Evolutionary conservation across 2,113 vertebrate genomes (phyloP), one percentile per base, ranked within the genome.

Genomic region (Rhinoderma darwinii): DNA sequence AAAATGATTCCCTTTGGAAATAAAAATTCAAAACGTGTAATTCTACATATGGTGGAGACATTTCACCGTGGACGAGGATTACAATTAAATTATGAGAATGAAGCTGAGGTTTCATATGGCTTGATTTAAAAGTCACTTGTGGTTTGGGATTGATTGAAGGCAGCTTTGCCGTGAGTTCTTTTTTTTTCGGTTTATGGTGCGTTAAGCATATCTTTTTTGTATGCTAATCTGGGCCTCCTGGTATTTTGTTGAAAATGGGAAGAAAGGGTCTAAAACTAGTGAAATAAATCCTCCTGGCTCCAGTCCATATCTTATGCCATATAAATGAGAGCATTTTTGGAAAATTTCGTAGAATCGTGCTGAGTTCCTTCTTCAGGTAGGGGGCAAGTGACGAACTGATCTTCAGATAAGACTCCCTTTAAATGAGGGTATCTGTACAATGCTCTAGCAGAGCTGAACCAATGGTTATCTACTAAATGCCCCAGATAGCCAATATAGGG

Each of bases 51-150:
- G 83, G 70, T 25, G 37, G 83, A 76, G 83, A 76, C 72, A 61
- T 84, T 83, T 76, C 59, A 44, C 70, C 43, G 54, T 20, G 83
- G 83, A 50, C 73, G 14, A 61, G 83, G 83, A 76, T 76, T 47
- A 84, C 83, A 84, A 76, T 76, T 75, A 63, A 61, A 84, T 76
- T 59, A 75, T 63, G 83, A 47, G 63, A 76, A 76, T 61, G 83
- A 0, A 61, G 15, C 54, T 2, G 50, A 68, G 83, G 83, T 76
- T 63, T 59, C 83, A 63, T 43, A 76, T 75, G 83, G 83, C 72
- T 61, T 63, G 83, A 84, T 84, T 84, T 84, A 84, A 84, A 32
- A 76, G 51, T 39, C 83, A 63, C 83, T 76, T 75, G 83, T 59
- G 83, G 83, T 75, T 74, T 74, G 70, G 68, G 32, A 17, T 15